Base-by-base conservation (phyloP, 2,888 invertebrate species). In the Hydrotaea diabolus region DNA sequence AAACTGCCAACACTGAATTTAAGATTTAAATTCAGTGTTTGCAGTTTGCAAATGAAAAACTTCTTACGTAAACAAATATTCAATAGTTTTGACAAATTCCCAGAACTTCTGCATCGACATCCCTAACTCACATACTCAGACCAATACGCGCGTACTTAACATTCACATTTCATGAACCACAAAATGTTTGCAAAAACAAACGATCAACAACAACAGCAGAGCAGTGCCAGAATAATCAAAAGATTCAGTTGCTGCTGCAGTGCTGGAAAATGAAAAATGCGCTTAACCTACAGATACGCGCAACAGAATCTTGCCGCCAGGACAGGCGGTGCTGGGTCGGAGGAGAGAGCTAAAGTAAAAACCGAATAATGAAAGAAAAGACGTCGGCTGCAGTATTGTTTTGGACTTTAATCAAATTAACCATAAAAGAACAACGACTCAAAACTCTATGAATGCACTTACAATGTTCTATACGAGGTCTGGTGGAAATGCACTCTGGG, bases 401-500 rank as follows among this genome's bases (percentile, higher is more conserved):
- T 72, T 72, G 55, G 46, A 73, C 72, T 83, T 69, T 77, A 83
- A 80, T 83, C 79, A 73, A 79, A 80, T 83, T 76, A 80, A 66
- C n/a, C 73, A 72, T 64, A 77, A 55, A 71, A 23, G 19, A 43
- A 39, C 39, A 69, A 69, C 69, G 7, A 31, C 31, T 4, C 31
- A 31, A 2, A 69, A 69, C 46, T 59, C 26, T 23, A 69, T 5
- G 46, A 69, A 69, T 21, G 39, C 43, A 21, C 23, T 69, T 19
- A 19, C 46, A 23, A 23, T 2, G 13, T 46, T 46, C 31, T 69
- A 31, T 31, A 31, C 31, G 31, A 23, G n/a, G 43, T 21, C 21
- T 39, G 39, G 66, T 64, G 64, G 64, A 64, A 64, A 19, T 9
- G 23, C 31, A 21, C 19, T 17, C 19, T 21, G 17, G 17, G 39